A percentile compares a stretch with the other conserved stretches of the same genome.
Evolutionary conservation across 2,797 vertebrate genomes (phyloP).

Genomic region (Podarcis lilfordi): DNA sequence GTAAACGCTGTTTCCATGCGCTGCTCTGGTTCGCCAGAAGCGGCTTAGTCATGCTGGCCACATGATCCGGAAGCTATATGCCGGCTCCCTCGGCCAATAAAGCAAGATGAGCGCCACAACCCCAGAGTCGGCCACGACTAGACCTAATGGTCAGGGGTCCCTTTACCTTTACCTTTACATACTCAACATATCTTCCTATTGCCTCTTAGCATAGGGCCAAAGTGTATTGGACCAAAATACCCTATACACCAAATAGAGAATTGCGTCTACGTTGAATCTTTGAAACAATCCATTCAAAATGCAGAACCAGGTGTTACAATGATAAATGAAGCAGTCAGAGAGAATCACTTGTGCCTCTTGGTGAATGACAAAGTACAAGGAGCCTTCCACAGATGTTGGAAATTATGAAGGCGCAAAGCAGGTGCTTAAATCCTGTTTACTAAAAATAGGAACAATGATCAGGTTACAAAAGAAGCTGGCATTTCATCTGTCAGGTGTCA

Average conservation of each 20-base stretch:
- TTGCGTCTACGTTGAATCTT: constrained; percentile 20
- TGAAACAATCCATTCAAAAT: constrained; percentile 57
- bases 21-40: too few relatives aligned
- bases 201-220: constrained; percentile 12
- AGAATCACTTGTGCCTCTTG: constrained; percentile 2
- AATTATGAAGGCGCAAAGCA: constrained; percentile 59
- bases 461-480: constrained; percentile 44
- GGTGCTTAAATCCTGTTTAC: constrained; percentile 54
- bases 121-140: too few relatives aligned
- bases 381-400: constrained; percentile 55
- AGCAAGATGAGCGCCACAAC: too few relatives aligned
- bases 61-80: too few relatives aligned
- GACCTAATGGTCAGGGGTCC: too few relatives aligned
- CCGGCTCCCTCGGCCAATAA: too few relatives aligned
- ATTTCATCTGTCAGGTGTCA: constrained; percentile 46
- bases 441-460: constrained; percentile 53
- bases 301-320: constrained; percentile 25
- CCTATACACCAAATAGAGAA: constrained; percentile 25
- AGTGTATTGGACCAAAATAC: constrained; percentile 40
- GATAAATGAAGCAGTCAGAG: constrained; percentile 57
- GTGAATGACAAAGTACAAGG: constrained; percentile 50
- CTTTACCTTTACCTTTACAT: too few relatives aligned
- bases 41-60: too few relatives aligned
- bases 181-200: constrained; percentile 38
- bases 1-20: too few relatives aligned